Evolutionary conservation across 2,888 invertebrate species (phyloP).

Genomic region (Ennomos quercinarius): DNA sequence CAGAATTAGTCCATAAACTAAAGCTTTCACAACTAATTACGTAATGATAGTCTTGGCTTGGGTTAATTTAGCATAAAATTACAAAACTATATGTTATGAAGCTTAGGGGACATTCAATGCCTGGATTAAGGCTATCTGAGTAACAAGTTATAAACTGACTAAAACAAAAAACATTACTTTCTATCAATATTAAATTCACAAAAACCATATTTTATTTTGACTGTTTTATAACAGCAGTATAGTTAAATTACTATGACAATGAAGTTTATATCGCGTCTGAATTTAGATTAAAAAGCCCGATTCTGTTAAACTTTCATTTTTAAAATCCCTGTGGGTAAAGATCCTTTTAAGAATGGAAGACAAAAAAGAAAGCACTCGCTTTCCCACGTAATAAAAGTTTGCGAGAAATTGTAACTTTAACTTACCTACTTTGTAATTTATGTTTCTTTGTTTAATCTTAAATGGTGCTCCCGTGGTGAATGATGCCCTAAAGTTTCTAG

Average conservation of each 20-base stretch:
- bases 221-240: too few species aligned
- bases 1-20: background rate
- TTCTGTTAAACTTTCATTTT: background rate
- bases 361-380: slow-evolving; percentile 32
- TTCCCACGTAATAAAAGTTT: slow-evolving; percentile 60
- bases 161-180: too few species aligned
- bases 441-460: slow-evolving; percentile 57
- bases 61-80: too few species aligned
- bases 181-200: too few species aligned
- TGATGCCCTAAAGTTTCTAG: slow-evolving; percentile 29
- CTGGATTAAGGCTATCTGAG: too few species aligned
- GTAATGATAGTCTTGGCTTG: background rate
- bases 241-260: too few species aligned
- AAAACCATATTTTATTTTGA: too few species aligned
- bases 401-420: slow-evolving; percentile 43
- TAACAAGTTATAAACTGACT: too few species aligned
- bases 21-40: slow-evolving; percentile 1
- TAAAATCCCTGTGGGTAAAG: background rate
- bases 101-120: too few species aligned
- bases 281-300: too few species aligned
- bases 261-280: too few species aligned
- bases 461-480: slow-evolving; percentile 42
- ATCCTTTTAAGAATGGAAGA: slow-evolving; percentile 3
- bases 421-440: slow-evolving; percentile 66
- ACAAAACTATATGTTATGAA: too few species aligned